These are phyloP conservation scores for Falcaria lacertinaria DNA, from an alignment of 2,888 invertebrate species.

Conservation along the genomic window DNA sequence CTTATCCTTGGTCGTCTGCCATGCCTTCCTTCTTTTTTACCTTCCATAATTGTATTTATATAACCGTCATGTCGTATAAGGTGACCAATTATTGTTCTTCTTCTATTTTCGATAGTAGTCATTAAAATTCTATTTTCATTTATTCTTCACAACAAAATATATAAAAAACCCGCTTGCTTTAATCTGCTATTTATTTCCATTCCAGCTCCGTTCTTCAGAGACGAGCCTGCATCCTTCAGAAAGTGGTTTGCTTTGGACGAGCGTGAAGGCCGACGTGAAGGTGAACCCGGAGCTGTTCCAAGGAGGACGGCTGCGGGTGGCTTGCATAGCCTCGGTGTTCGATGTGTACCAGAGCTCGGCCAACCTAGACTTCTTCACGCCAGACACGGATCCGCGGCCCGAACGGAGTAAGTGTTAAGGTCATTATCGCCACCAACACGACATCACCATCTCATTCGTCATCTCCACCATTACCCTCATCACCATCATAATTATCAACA, in stretches of 20 bases:
- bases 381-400: conserved; percentile 87
- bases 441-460: neutral
- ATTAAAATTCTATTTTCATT: too few relatives aligned
- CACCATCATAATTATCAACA: too few relatives aligned
- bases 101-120: too few relatives aligned
- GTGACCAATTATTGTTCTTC: too few relatives aligned
- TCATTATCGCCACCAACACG: conserved; percentile 1
- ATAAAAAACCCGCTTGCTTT: too few relatives aligned
- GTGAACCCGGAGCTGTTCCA: conserved; percentile 80
- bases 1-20: too few relatives aligned
- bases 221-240: conserved; percentile 64
- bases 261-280: conserved; percentile 78
- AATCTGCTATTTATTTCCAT: too few relatives aligned
- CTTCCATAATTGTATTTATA: too few relatives aligned
- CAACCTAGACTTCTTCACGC: conserved; percentile 84
- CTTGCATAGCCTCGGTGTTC: conserved; percentile 85
- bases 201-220: conserved; percentile 64
- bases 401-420: conserved; percentile 83
- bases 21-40: too few relatives aligned
- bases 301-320: conserved; percentile 83
- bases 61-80: too few relatives aligned
- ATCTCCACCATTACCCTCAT: too few relatives aligned
- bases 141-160: too few relatives aligned
- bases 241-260: conserved; percentile 77
- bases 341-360: conserved; percentile 84